These are phyloP conservation scores for Suillia variegata DNA, from an alignment of 2,888 invertebrate species.

Conservation along the genomic window DNA sequence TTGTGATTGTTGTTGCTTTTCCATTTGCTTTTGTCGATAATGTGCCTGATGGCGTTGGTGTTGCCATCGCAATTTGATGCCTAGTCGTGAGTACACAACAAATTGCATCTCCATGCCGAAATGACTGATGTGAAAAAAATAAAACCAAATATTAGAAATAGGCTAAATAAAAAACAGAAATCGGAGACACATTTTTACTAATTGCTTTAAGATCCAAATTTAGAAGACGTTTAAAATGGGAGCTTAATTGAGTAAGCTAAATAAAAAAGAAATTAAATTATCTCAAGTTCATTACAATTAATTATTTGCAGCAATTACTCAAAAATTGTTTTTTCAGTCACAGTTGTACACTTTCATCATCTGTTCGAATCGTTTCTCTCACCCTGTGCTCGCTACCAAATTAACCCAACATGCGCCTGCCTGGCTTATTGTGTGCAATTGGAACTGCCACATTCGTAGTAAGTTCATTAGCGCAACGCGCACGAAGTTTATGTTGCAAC, in stretches of 20 bases:
- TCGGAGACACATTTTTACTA: not conserved
- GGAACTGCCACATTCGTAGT: conserved; percentile 47
- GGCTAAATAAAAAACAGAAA: not conserved
- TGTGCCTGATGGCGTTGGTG: not conserved
- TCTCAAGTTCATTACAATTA: no score
- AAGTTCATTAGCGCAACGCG: conserved; percentile 53
- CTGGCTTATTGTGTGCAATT: no score
- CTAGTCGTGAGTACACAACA: not conserved
- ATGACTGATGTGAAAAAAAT: not conserved
- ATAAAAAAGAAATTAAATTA: no score
- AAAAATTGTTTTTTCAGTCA: no score
- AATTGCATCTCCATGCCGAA: not conserved
- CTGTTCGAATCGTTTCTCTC: no score
- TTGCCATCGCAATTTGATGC: conserved; percentile 6
- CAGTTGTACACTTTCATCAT: no score
- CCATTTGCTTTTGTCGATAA: not conserved
- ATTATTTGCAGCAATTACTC: no score
- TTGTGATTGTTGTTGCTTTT: conserved; percentile 9
- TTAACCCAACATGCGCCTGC: conserved; percentile 36
- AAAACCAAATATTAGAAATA: not conserved
- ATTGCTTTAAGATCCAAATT: not conserved
- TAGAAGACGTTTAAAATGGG: no score
- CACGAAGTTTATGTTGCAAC: conserved; percentile 43
- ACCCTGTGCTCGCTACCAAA: not conserved
- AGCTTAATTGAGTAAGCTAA: no score